Conservation (phyloP, 2,797 vertebrate genomes). For the Sebastes nivosus region DNA sequence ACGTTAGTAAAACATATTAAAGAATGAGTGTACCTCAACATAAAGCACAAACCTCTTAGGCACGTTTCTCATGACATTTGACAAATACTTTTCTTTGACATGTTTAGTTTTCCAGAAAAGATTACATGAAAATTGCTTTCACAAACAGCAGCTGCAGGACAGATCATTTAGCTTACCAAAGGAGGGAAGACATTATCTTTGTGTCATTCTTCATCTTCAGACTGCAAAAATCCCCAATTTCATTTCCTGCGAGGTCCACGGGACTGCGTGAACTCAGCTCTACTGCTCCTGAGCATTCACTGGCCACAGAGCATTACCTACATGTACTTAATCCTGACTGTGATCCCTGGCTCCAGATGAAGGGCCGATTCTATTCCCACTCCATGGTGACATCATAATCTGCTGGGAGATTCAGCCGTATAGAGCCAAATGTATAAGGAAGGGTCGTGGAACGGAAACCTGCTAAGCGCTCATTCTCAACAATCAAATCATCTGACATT, state of each 20-base stretch:
- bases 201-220: neutral
- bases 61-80: neutral
- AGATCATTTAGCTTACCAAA: slow-evolving; percentile 25
- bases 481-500: slow-evolving; percentile 50
- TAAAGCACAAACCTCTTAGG: neutral
- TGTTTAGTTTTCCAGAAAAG: neutral
- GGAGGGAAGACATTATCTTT: neutral
- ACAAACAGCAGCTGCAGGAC: neutral
- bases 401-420: slow-evolving; percentile 48
- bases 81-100: neutral
- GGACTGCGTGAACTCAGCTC: slow-evolving; percentile 1
- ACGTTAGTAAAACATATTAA: neutral
- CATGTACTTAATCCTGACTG: slow-evolving; percentile 67
- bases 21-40: neutral
- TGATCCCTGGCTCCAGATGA: slow-evolving; percentile 49
- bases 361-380: slow-evolving; percentile 46
- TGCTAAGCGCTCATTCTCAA: slow-evolving; percentile 34
- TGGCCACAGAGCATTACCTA: slow-evolving; percentile 28
- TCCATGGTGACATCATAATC: slow-evolving; percentile 77
- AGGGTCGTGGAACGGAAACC: slow-evolving; percentile 18
- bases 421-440: slow-evolving; percentile 19
- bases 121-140: neutral
- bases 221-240: neutral
- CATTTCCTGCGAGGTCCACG: neutral
- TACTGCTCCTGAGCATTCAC: slow-evolving; percentile 47